phyloP scores from a whole-genome alignment of 64 coral and sea anemone species.

The Actinia equina region DNA sequence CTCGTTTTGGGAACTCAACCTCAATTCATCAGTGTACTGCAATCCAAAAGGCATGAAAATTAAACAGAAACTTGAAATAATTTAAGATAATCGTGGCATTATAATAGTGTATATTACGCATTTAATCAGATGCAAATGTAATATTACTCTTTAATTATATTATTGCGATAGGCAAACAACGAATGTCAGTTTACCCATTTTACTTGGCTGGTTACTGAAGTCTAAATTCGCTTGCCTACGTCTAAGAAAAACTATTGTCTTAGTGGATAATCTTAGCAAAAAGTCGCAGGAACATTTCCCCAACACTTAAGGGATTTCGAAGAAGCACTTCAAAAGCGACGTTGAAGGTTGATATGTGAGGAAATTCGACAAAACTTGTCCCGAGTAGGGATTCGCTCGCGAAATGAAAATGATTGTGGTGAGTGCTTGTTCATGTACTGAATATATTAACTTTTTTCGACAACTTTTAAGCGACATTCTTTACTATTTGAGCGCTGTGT shows the following conservation, averaged over 20 bases:
- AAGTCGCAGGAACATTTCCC: not conserved
- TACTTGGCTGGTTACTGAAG: not conserved
- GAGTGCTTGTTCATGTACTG: not conserved
- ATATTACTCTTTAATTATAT: not conserved
- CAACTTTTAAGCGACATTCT: not conserved
- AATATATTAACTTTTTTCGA: not conserved
- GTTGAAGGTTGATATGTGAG: not conserved
- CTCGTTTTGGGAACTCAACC: not conserved
- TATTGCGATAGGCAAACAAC: not conserved
- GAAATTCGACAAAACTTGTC: not conserved
- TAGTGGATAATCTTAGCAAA: not conserved
- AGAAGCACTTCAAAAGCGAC: not conserved
- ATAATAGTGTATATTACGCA: not conserved
- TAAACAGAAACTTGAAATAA: not conserved
- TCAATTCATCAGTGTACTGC: not conserved
- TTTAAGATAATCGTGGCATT: not conserved
- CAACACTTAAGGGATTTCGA: not conserved
- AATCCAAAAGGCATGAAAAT: not conserved
- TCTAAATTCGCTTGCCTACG: not conserved
- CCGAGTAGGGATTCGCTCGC: not conserved
- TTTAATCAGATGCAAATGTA: constrained; percentile 14
- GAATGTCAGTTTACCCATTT: not conserved
- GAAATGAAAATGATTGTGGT: not conserved
- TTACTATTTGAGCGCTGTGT: not conserved
- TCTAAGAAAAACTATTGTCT: not conserved